A percentile compares a stretch with the other conserved stretches of the same genome.
phyloP scores from a whole-genome alignment of 2,888 invertebrate species.

The Trachelus iudaicus region DNA sequence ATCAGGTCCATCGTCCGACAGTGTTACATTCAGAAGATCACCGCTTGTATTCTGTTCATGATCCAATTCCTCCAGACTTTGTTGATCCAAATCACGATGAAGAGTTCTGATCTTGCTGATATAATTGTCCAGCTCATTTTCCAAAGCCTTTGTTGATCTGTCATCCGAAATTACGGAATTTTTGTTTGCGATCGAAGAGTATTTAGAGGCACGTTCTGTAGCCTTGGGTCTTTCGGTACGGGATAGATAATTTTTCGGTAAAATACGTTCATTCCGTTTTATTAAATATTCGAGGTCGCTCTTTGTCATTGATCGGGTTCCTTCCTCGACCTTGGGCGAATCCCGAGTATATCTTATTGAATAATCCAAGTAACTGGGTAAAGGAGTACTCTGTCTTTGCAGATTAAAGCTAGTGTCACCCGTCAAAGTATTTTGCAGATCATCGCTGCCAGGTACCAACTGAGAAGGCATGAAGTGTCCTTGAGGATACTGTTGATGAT shows the following conservation, averaged over 20 bases:
- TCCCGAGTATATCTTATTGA: slow-evolving; percentile 12
- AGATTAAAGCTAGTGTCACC: slow-evolving; percentile 7
- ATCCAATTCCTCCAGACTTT: slow-evolving; percentile 47
- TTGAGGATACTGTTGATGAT: no score
- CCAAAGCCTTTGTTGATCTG: slow-evolving; percentile 25
- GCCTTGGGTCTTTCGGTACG: slow-evolving; percentile 4
- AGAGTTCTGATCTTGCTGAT: slow-evolving; percentile 50
- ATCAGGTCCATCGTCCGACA: slow-evolving; percentile 46
- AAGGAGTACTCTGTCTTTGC: slow-evolving; percentile 18
- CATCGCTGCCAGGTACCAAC: no score
- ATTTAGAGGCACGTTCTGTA: slow-evolving; percentile 1
- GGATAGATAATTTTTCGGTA: slow-evolving; percentile 13
- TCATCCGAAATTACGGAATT: not conserved
- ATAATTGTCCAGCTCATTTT: slow-evolving; percentile 52
- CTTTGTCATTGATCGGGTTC: slow-evolving; percentile 4
- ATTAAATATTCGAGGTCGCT: slow-evolving; percentile 13
- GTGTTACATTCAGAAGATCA: slow-evolving; percentile 51
- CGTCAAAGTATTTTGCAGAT: not conserved
- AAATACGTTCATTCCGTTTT: slow-evolving; percentile 10
- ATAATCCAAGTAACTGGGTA: slow-evolving; percentile 21
- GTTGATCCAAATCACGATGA: slow-evolving; percentile 37
- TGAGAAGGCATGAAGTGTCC: no score
- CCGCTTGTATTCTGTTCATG: slow-evolving; percentile 57
- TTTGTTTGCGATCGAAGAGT: slow-evolving; percentile 4
- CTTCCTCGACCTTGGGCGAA: not conserved